Evolutionary conservation across 2,113 vertebrate genomes (phyloP), one percentile per base, ranked within the genome.

Genomic region (Sisor rabdophorus): DNA sequence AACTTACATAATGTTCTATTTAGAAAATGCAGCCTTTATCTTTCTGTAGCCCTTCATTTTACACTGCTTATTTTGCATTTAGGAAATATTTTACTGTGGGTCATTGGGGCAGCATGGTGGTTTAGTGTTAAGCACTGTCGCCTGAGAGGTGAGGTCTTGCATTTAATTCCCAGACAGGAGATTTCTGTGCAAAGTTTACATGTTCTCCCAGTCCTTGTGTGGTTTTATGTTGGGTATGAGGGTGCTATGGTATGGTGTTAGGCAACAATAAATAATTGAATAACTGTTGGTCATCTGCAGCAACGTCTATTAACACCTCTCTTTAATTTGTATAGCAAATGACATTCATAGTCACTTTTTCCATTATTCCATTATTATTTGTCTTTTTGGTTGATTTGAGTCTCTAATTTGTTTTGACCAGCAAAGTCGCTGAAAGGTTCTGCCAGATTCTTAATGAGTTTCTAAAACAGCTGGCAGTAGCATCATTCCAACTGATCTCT

Each of bases 331-430:
- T 44, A 22, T 58, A 58, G 70, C 44, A 56, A 72, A 72, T 55
- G 40, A 44, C 53, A n/a, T 24, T 26, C 32, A 44, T 72, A 28
- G 32, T 56, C 32, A 54, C 70, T 47, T 54, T 56, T 71, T 32
- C 54, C 44, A 56, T n/a, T n/a, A n/a, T n/a, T n/a, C n/a, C n/a
- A 58, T 24, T 56, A 58, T 32, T 30, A 40, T 72, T 56, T 47
- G 54, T 72, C 53, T 58, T 72, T 72, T 58, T 16, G 36, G 53
- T 24, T 47, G 16, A 72, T 22, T 55, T 56, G 17, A 15, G 36
- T 71, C 32, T 56, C 53, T 71, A 56, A 68, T 68, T 52, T 69
- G 54, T 56, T 72, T 72, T n/a, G 30, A 56, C 55, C 54, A 72
- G 32, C 54, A 58, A 54, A 36, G 22, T 24, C 15, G 3, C 2